These are phyloP conservation scores for Crotalus adamanteus DNA, from an alignment of 2,797 vertebrate species.

Conservation along the genomic window DNA sequence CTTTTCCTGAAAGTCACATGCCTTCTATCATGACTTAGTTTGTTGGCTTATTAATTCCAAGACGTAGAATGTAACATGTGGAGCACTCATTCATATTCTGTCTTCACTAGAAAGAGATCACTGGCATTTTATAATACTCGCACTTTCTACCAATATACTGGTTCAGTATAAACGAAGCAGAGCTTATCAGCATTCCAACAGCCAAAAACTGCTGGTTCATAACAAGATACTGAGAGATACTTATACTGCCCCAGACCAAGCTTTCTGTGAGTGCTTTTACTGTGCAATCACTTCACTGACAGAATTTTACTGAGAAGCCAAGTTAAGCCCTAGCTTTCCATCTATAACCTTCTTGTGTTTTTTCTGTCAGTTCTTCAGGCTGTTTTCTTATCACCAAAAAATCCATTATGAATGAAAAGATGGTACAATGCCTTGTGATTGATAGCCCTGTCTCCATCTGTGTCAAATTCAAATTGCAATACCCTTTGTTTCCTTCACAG, in stretches of 20 bases:
- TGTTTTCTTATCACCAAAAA: neutral
- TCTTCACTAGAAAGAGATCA: neutral
- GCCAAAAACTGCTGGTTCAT: neutral
- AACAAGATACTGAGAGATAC: neutral
- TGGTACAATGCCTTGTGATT: neutral
- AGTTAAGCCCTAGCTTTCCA: neutral
- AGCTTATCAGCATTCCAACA: neutral
- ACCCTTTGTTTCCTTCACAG: neutral
- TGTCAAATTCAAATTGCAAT: neutral
- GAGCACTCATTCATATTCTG: neutral
- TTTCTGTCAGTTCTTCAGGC: neutral
- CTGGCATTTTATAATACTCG: neutral
- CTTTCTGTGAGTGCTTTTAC: neutral
- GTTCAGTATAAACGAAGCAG: neutral
- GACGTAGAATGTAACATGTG: neutral
- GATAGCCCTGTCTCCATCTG: neutral
- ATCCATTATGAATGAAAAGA: neutral
- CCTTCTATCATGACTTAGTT: neutral
- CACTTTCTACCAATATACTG: neutral
- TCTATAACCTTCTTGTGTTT: neutral
- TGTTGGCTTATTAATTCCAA: neutral
- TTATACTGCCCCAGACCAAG: neutral
- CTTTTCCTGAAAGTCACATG: slow-evolving; percentile 13
- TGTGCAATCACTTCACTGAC: neutral
- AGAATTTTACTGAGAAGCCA: neutral